Evolutionary conservation across 2,113 vertebrate genomes (phyloP), one percentile per base, ranked within the genome.

Genomic region (Zosterops hypoxanthus): DNA sequence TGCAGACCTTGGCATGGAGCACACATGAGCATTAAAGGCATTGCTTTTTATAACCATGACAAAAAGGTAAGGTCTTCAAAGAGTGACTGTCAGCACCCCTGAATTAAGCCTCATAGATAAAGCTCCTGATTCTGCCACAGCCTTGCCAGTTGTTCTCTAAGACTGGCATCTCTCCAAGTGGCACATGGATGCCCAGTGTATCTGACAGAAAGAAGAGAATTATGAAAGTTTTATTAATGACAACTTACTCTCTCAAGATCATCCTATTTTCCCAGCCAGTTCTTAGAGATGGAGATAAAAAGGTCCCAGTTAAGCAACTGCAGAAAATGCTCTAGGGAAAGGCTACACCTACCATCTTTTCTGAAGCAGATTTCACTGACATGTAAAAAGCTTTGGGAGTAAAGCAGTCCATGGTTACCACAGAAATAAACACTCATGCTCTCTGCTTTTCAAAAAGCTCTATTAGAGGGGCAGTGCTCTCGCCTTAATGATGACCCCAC

Each of bases 141-240:
- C 21, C 46, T 97, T 97, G 95, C 96, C 96, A 53, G 72, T 63
- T 91, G 28, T 69, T 88, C 94, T 92, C 88, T 49, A 39, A 91
- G 82, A 71, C 75, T 31, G 88, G 82, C 83, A 88, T 70, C 83
- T 96, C 66, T 94, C 64, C 82, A 83, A 84, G 50, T 55, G 52
- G 29, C 59, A 82, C 47, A 49, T 10, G 49, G 34, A 59, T 41
- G 46, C 33, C 49, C 76, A 71, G 63, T 2, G 22, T 52, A 49
- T 75, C 28, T 64, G 83, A 75, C 63, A 65, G 41, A 76, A 47
- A 70, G 44, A 49, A 82, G 78, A 49, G 71, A 80, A 49, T 57
- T 82, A 5, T 57, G 39, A 10, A 87, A 52, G 31, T 22, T 72
- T 86, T 79, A 29, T 52, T 86, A 72, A 61, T 0, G 3, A 29